Evolutionary conservation across 1,140 invertebrate species (phyloP), one percentile per base, ranked within the genome.

Genomic region (Euglossa dilemma): DNA sequence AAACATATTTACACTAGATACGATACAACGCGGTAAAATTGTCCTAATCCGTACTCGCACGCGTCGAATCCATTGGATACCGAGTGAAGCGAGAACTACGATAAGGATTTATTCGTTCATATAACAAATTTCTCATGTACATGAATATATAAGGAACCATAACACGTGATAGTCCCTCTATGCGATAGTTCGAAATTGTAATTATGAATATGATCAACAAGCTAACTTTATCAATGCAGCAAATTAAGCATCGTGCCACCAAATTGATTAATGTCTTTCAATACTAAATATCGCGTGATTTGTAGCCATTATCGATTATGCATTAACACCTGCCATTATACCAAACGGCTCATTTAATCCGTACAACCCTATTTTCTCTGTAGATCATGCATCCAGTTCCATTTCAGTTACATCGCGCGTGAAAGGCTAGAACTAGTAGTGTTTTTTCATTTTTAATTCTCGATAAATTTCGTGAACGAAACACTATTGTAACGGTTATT

Each of bases 211-310:
- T 66, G 43, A 66, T 64, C 59, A 66, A 20, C 16, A 66, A 64
- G 16, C 8, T 52, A 20, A 52, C 14, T 16, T 52, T 52, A n/a
- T 52, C 59, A 18, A 52, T 76, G 9, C 16, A 74, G 72, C 72
- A 47, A 74, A 74, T 74, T 74, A 61, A 74, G 2, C 56, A 47
- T 2, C 12, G 3, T 8, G 16, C 72, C 43, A 2, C 23, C 47
- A 61, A 74, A 66, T 66, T 59, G 57, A 74, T 61, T 64, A 64
- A 76, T 50, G 16, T 50, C 59, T 6, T 66, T 61, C 43, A n/a
- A 75, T 64, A 52, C 20, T 36, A 11, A 52, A n/a, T 43, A 52
- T 43, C 28, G 20, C 43, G 20, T 52, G 8, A 76, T 23, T 25
- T 28, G 25, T 64, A 25, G 6, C 25, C 45, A 7, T 52, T 66